Evolutionary conservation across 1,140 invertebrate genomes (phyloP).

Genomic region (Heterodera schachtii): DNA sequence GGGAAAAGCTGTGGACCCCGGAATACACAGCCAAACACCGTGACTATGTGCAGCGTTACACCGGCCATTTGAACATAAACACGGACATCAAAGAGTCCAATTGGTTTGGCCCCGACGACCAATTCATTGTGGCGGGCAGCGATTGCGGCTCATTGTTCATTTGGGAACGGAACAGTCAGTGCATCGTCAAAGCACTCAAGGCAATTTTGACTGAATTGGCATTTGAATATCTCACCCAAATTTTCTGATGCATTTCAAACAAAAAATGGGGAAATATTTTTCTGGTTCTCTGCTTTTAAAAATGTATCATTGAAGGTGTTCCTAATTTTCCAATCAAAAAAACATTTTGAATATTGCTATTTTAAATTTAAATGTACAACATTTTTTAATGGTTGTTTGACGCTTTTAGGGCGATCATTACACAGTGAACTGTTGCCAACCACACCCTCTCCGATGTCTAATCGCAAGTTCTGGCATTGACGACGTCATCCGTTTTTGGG

Average conservation of each 20-base stretch:
- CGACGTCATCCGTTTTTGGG: slow-evolving; percentile 39
- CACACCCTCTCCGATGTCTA: slow-evolving; percentile 32
- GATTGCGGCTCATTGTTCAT: slow-evolving; percentile 46
- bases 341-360: too few relatives aligned
- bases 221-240: too few relatives aligned
- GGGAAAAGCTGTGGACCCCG: slow-evolving; percentile 24
- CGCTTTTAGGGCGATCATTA: slow-evolving; percentile 32
- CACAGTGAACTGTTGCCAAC: slow-evolving; percentile 39
- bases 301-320: too few relatives aligned
- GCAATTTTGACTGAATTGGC: neutral
- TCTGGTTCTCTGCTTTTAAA: too few relatives aligned
- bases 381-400: too few relatives aligned
- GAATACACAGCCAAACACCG: slow-evolving; percentile 9
- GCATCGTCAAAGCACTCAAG: slow-evolving; percentile 34
- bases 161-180: slow-evolving; percentile 34
- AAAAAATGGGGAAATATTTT: too few relatives aligned
- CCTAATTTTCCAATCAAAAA: too few relatives aligned
- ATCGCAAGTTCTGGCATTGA: slow-evolving; percentile 45
- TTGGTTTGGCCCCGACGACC: slow-evolving; percentile 39
- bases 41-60: slow-evolving; percentile 32
- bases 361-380: too few relatives aligned
- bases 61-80: slow-evolving; percentile 36
- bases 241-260: too few relatives aligned
- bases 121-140: slow-evolving; percentile 44
- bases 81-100: slow-evolving; percentile 41